A percentile compares a stretch with the other conserved stretches of the same genome.
phyloP scores from a whole-genome alignment of 2,113 vertebrate genomes.

The Propithecus coquereli region DNA sequence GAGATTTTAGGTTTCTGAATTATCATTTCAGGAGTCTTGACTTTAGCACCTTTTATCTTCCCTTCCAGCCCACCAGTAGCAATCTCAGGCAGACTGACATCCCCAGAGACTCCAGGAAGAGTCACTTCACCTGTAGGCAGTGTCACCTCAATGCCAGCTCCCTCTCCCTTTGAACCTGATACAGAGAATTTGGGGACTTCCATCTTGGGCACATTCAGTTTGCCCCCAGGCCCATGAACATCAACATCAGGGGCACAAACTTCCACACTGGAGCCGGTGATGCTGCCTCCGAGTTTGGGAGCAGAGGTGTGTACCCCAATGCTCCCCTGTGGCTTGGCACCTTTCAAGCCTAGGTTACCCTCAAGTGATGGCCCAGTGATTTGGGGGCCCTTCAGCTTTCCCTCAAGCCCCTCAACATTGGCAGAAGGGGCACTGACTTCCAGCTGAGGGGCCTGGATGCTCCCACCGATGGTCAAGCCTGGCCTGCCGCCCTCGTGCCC shows the following conservation, averaged over 20 bases:
- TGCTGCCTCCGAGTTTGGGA: background rate
- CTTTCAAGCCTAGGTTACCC: background rate
- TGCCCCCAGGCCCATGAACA: slow-evolving; percentile 13
- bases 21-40: slow-evolving; percentile 72
- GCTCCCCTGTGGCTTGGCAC: slow-evolving; percentile 45
- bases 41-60: slow-evolving; percentile 68
- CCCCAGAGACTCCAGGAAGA: slow-evolving; percentile 43
- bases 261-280: background rate
- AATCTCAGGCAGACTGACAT: background rate
- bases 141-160: background rate
- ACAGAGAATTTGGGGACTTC: slow-evolving; percentile 73
- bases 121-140: slow-evolving; percentile 60
- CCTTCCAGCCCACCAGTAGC: slow-evolving; percentile 52
- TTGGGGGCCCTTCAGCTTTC: slow-evolving; percentile 36
- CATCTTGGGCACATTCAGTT: slow-evolving; percentile 65
- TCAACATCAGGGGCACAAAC: background rate
- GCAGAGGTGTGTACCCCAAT: slow-evolving; percentile 11
- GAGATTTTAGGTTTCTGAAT: slow-evolving; percentile 80
- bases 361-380: background rate
- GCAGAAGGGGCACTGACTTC: slow-evolving; percentile 18
- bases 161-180: slow-evolving; percentile 54
- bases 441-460: background rate
- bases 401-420: background rate
- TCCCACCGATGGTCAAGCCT: background rate
- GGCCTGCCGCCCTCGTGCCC: background rate